These are phyloP conservation scores for Eustalomyia histrio DNA, from an alignment of 2,888 invertebrate species.

Conservation along the genomic window DNA sequence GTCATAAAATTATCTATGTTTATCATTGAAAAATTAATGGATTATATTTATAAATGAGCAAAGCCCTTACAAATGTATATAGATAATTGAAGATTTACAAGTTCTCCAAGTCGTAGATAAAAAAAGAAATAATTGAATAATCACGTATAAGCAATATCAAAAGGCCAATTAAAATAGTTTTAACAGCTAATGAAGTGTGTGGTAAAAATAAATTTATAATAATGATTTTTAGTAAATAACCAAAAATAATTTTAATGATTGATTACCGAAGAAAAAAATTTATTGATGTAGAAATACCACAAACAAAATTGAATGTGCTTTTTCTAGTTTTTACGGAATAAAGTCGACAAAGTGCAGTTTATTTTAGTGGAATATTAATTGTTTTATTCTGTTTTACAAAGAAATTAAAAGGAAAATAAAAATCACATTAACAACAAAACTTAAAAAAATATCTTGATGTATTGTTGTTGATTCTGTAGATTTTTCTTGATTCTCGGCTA, in stretches of 20 bases:
- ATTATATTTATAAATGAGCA: not conserved
- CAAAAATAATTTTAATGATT: slow-evolving; percentile 13
- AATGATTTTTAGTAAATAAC: not conserved
- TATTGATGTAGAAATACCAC: not conserved
- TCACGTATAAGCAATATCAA: not conserved
- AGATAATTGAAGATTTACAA: not conserved
- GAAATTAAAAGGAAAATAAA: not conserved
- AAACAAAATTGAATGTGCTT: not conserved
- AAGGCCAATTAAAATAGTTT: slow-evolving; percentile 14
- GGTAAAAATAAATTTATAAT: not conserved
- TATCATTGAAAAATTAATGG: slow-evolving; percentile 1
- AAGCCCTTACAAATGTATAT: not conserved
- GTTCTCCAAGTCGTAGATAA: slow-evolving; percentile 2
- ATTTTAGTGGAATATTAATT: not conserved
- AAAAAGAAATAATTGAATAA: slow-evolving; percentile 6
- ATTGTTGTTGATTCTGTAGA: not conserved
- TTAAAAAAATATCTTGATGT: not conserved
- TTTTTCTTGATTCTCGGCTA: not conserved
- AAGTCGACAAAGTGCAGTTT: slow-evolving; percentile 1
- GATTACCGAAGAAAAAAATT: slow-evolving; percentile 21
- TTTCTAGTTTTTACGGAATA: not conserved
- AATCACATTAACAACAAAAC: not conserved
- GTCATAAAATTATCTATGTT: not conserved
- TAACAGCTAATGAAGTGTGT: slow-evolving; percentile 4
- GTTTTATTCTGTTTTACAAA: not conserved